phyloP scores from a whole-genome alignment of 2,797 vertebrate genomes.

The Ptychadena robeensis region DNA sequence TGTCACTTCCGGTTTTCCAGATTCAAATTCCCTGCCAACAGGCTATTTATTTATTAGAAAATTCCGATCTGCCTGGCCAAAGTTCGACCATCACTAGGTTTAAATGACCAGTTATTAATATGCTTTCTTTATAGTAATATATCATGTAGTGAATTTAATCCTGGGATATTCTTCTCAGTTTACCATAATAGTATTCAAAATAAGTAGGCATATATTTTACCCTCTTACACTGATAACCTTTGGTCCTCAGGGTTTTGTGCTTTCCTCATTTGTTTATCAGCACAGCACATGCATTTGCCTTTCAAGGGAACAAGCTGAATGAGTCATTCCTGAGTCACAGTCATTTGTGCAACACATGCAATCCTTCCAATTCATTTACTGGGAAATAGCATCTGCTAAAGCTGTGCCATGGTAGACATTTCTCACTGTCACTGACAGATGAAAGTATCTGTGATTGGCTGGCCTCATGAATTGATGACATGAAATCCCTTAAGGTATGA shows the following conservation, averaged over 20 bases:
- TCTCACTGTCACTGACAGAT: slow-evolving; percentile 35
- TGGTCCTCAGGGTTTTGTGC: slow-evolving; percentile 20
- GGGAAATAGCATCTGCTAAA: slow-evolving; percentile 40
- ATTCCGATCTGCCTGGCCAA: too few species aligned
- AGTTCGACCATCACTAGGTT: too few species aligned
- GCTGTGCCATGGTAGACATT: slow-evolving; percentile 14
- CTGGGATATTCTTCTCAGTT: neutral
- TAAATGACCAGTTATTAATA: neutral
- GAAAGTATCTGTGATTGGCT: slow-evolving; percentile 46
- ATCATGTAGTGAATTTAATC: neutral
- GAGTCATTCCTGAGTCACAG: slow-evolving; percentile 54
- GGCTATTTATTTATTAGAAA: too few species aligned
- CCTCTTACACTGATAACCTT: slow-evolving; percentile 25
- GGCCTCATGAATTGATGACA: slow-evolving; percentile 4
- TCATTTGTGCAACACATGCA: slow-evolving; percentile 54
- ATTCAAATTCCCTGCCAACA: too few species aligned
- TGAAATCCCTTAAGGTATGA: slow-evolving; percentile 16
- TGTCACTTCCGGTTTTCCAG: too few species aligned
- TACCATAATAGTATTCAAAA: neutral
- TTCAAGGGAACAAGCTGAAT: slow-evolving; percentile 31
- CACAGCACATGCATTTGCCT: slow-evolving; percentile 39
- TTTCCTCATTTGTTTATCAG: slow-evolving; percentile 43
- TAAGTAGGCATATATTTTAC: slow-evolving; percentile 2
- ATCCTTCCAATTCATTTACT: slow-evolving; percentile 57
- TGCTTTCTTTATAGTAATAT: neutral